Conservation (phyloP, 2,888 invertebrate species). For the Orchesella flavescens region DNA sequence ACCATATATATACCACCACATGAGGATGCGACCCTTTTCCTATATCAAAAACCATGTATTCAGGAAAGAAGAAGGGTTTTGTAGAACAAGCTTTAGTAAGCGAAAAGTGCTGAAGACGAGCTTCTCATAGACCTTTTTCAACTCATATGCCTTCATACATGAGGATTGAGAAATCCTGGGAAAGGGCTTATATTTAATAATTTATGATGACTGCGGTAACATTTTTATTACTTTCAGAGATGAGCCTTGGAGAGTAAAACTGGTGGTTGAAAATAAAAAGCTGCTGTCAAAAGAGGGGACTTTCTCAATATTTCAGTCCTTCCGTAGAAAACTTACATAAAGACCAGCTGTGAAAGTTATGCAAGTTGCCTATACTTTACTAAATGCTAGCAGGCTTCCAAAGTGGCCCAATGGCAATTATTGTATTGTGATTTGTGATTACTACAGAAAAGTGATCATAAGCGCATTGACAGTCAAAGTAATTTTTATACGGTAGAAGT, state of each 20-base stretch:
- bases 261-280: background rate
- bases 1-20: background rate
- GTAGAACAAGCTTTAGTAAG: background rate
- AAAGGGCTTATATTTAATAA: conserved; percentile 31
- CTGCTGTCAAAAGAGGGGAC: conserved; percentile 1
- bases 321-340: conserved; percentile 2
- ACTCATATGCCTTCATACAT: background rate
- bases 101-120: background rate
- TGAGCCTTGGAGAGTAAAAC: conserved; percentile 18
- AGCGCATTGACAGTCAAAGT: background rate
- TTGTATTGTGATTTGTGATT: background rate
- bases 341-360: conserved; percentile 7
- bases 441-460: background rate
- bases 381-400: too few species aligned
- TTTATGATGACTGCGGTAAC: conserved; percentile 57
- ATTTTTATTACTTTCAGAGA: conserved; percentile 53
- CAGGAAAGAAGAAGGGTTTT: background rate
- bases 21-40: background rate
- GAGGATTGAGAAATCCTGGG: background rate
- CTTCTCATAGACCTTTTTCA: conserved; percentile 4
- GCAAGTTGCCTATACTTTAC: background rate
- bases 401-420: too few species aligned
- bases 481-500: too few species aligned
- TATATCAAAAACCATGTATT: background rate
- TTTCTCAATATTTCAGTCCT: background rate